Evolutionary conservation across 2,113 vertebrate species (phyloP), one percentile per base, ranked within the genome.

Genomic region (Narcine bancroftii): DNA sequence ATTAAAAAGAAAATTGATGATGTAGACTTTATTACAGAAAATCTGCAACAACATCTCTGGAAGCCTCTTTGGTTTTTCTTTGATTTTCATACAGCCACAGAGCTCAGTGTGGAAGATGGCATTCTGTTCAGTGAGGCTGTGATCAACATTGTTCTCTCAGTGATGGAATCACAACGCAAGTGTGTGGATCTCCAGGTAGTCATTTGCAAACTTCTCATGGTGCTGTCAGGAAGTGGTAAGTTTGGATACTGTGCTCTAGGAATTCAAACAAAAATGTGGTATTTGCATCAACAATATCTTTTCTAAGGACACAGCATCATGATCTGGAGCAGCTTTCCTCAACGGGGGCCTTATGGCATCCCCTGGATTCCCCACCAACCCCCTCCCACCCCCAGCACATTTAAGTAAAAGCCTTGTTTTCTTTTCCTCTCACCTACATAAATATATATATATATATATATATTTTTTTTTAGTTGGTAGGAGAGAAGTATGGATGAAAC

Each of bases 191-290:
- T 97, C 2, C 26, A 94, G 1, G 50, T 47, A 1, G 1, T 50
- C 36, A 53, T 92, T 81, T 96, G 95, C 93, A 94, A 93, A 0
- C 26, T 96, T 26, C 24, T 97, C 92, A 93, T 95, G 94, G 93
- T 96, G 77, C 53, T 95, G 92, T 94, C 94, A 33, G 93, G 93
- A 77, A 94, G 93, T 39, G 95, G 96, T 97, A 92, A 5, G 95
- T 69, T 60, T 60, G 81, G 17, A 56, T n/a, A 21, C 53, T 21
- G 81, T 7, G 50, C 10, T 56, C 3, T 19, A 19, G n/a, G 11
- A 76, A 39, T 77, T 77, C 75, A 45, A 15, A 17, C 45, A 45
- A 24, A 0, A 26, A 1, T 45, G 42, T 19, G 39, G 0, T 77
- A 21, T 36, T 39, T 42, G 39, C 19, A 24, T 42, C 75, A 77